phyloP scores from a whole-genome alignment of 1,140 invertebrate genomes.

The Ceratosolen fusciceps region DNA sequence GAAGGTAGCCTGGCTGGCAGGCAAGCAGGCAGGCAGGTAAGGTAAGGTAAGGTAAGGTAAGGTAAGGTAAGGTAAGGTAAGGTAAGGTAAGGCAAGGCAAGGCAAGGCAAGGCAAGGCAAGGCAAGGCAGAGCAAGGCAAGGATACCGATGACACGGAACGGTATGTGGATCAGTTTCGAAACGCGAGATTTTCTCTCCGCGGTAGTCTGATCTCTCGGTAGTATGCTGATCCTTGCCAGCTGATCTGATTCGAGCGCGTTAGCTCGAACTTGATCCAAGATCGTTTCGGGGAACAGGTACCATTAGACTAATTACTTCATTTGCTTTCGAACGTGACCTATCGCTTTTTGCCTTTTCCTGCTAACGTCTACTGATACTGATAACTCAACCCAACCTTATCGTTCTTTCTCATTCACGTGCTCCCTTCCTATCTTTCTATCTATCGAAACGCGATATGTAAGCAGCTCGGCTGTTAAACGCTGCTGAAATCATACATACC shows the following conservation, averaged over 20 bases:
- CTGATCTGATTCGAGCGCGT: background rate
- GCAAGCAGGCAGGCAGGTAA: too few relatives aligned
- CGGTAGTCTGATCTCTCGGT: background rate
- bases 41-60: too few relatives aligned
- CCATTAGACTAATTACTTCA: slow-evolving; percentile 3
- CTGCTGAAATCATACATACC: too few relatives aligned
- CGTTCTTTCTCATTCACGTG: background rate
- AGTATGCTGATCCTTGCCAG: background rate
- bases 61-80: too few relatives aligned
- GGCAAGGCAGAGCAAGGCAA: too few relatives aligned
- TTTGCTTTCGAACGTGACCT: background rate
- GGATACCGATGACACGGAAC: background rate
- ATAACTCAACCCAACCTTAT: background rate
- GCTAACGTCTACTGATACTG: background rate
- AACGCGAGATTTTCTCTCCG: slow-evolving; percentile 2
- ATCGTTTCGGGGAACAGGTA: background rate
- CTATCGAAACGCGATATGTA: slow-evolving; percentile 2
- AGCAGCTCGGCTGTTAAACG: too few relatives aligned
- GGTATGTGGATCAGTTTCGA: slow-evolving; percentile 4
- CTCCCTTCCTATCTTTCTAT: background rate
- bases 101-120: too few relatives aligned
- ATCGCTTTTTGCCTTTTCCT: background rate
- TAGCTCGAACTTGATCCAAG: background rate
- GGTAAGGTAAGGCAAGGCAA: too few relatives aligned
- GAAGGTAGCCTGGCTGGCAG: too few relatives aligned